Evolutionary conservation across 2,113 vertebrate species (phyloP).

Genomic region (Ptilonorhynchus violaceus): DNA sequence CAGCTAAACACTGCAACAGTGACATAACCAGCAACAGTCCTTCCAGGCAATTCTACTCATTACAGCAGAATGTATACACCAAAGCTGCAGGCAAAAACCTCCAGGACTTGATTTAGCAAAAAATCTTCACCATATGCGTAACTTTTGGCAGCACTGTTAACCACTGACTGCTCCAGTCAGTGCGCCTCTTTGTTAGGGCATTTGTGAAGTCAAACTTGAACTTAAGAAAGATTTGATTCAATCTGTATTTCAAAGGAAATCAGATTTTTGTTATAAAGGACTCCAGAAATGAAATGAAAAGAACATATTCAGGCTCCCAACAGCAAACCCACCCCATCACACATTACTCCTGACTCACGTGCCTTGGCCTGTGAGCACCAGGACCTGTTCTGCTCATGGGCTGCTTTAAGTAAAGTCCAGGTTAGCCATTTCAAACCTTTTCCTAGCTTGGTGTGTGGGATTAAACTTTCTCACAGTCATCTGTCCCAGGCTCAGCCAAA

Average conservation of each 20-base stretch:
- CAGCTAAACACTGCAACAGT: neutral
- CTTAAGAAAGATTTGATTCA: neutral
- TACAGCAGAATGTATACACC: neutral
- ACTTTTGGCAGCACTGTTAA: neutral
- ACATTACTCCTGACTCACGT: fast-evolving
- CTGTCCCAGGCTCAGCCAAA: neutral
- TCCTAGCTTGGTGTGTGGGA: neutral
- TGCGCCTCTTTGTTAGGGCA: neutral
- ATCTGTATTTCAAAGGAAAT: neutral
- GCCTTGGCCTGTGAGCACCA: neutral
- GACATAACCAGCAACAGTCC: neutral
- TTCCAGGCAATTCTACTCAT: neutral
- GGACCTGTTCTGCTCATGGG: neutral
- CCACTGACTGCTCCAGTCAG: fast-evolving
- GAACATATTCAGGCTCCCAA: neutral
- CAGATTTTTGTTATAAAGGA: neutral
- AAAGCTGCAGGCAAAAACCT: neutral
- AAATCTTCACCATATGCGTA: neutral
- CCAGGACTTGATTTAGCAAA: neutral
- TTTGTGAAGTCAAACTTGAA: neutral
- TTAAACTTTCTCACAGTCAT: neutral
- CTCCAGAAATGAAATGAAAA: neutral
- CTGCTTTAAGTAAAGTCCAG: neutral
- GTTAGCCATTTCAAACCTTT: neutral
- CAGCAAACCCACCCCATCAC: neutral